phyloP scores from a whole-genome alignment of 2,797 vertebrate genomes.

The Petrocephalus sullivani region DNA sequence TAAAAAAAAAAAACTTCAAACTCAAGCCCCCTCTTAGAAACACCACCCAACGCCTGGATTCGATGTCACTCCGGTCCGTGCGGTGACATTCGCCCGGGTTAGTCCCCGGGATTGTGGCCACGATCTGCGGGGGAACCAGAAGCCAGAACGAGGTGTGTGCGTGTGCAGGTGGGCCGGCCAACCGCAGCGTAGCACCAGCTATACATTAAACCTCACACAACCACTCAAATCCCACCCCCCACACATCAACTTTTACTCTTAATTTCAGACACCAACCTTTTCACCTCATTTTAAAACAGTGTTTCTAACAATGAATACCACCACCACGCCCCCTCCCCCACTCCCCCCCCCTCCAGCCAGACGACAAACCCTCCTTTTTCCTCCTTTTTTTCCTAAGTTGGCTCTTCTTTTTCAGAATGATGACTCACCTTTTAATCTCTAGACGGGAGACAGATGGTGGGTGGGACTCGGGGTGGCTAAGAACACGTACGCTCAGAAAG shows the following conservation, averaged over 20 bases:
- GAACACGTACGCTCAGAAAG: neutral
- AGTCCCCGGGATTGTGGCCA: conserved; percentile 46
- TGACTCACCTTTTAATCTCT: conserved; percentile 17
- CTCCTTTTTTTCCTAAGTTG: conserved; percentile 26
- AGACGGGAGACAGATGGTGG: conserved; percentile 6
- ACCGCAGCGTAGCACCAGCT: neutral
- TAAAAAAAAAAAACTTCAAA: neutral
- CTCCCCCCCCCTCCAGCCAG: conserved; percentile 20
- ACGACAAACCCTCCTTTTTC: conserved; percentile 52
- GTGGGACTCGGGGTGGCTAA: neutral
- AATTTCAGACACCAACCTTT: neutral
- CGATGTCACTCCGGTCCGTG: neutral
- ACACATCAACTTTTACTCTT: neutral
- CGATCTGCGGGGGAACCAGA: conserved; percentile 20
- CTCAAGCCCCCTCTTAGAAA: neutral
- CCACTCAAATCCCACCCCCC: neutral
- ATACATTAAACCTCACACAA: neutral
- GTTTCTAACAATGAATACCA: neutral
- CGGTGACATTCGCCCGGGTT: neutral
- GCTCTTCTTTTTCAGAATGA: neutral
- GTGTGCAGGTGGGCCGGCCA: neutral
- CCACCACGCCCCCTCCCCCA: conserved; percentile 37
- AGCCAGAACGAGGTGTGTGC: neutral
- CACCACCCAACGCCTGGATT: neutral
- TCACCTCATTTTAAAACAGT: neutral